phyloP scores from a whole-genome alignment of 2,888 invertebrate genomes.

The Plagodis dolabraria region DNA sequence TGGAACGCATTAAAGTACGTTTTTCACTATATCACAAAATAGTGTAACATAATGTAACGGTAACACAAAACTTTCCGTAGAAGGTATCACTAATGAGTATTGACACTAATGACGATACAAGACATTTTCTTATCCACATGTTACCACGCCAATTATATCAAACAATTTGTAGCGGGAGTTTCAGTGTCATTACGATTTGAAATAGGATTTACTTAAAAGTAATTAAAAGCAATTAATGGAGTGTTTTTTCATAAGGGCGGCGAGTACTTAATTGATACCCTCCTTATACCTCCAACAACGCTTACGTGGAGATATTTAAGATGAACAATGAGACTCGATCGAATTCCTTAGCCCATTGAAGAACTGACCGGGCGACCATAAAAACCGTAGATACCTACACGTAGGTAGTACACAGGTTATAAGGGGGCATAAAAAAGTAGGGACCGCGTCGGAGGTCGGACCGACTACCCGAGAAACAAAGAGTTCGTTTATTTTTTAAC shows the following conservation, averaged over 20 bases:
- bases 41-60: conserved; percentile 24
- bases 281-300: conserved; percentile 54
- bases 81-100: conserved; percentile 18
- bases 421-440: conserved; percentile 83
- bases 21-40: background rate
- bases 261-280: conserved; percentile 63
- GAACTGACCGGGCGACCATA: conserved; percentile 82
- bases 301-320: conserved; percentile 61
- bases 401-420: conserved; percentile 84
- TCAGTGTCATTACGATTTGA: conserved; percentile 43
- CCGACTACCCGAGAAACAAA: conserved; percentile 84
- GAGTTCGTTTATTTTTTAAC: conserved; percentile 85
- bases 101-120: conserved; percentile 10
- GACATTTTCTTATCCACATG: conserved; percentile 20
- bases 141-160: conserved; percentile 20
- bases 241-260: conserved; percentile 49
- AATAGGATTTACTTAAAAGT: conserved; percentile 43
- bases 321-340: conserved; percentile 81
- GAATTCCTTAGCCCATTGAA: conserved; percentile 84
- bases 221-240: conserved; percentile 49
- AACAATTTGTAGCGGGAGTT: conserved; percentile 30
- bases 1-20: conserved; percentile 31
- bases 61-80: conserved; percentile 18
- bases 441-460: conserved; percentile 83
- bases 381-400: conserved; percentile 84